Conservation (phyloP, 2,113 vertebrate species). For the Perognathus longimembris region DNA sequence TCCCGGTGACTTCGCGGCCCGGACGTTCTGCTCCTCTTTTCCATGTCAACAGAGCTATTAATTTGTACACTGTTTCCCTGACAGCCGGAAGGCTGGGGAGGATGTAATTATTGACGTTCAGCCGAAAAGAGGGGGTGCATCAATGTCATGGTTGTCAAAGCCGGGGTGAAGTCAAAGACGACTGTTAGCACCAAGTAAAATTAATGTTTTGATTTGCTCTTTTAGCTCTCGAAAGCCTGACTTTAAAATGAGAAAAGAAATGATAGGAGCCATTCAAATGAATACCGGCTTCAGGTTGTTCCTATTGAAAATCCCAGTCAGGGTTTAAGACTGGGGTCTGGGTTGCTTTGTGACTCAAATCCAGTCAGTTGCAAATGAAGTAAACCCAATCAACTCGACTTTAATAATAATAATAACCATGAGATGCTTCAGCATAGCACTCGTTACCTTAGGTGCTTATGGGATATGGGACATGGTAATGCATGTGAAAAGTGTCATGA, state of each 20-base stretch:
- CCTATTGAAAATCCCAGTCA: neutral
- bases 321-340: neutral
- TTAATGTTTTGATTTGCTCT: neutral
- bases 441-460: neutral
- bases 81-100: conserved; percentile 5
- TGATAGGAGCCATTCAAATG: neutral
- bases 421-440: neutral
- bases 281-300: neutral
- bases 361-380: neutral
- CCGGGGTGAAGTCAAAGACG: neutral
- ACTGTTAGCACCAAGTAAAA: neutral
- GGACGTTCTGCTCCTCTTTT: neutral
- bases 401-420: neutral
- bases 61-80: neutral
- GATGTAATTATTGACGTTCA: conserved; percentile 2
- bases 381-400: neutral
- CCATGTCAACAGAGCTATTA: conserved; percentile 46
- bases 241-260: conserved; percentile 25
- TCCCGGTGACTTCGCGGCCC: neutral
- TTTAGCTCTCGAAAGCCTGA: neutral
- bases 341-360: neutral
- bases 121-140: neutral
- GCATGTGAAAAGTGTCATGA: neutral
- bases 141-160: neutral
- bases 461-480: neutral